Evolutionary conservation across 2,888 invertebrate genomes (phyloP), one percentile per base, ranked within the genome.

Genomic region (Drosophila phalerata): DNA sequence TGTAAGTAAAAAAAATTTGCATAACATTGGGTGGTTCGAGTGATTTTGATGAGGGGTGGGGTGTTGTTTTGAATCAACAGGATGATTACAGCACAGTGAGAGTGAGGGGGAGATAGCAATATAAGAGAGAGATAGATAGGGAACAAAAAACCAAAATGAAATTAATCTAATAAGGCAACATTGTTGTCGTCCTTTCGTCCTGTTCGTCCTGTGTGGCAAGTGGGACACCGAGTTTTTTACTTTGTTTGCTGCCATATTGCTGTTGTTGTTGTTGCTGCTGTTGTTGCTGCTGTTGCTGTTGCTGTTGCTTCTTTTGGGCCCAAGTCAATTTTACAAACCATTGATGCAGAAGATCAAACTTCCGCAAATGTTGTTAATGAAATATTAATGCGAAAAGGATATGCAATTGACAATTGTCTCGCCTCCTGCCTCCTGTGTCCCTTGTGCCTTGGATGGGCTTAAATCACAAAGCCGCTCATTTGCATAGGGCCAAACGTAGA

Each of bases 271-370:
- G 73, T 73, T 85, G 73, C 79, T 65, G 56, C 65, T 63, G 8
- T 17, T 25, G 25, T 5, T 25, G 40, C 10, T 15, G 40, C 3
- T 17, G 40, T 17, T 38, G 40, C 32, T 68, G 67, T 45, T 70
- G 66, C 52, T 58, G 53, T 34, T 48, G 45, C 22, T 42, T 61
- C 42, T 73, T 68, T 56, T 65, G 73, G 77, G 77, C 65, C 77
- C 90, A 88, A 91, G 91, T 91, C 92, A 91, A 91, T 91, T 91
- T 91, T 81, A 91, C 92, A 91, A 92, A 71, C 89, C 91, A 91
- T 91, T 91, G 92, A 91, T 91, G 91, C 91, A 91, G 92, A 91
- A 91, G 90, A 90, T 90, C 90, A 90, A 90, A 91, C 91, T 91
- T 91, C 91, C 88, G 72, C 76, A 89, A 90, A 90, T 90, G 88